Evolutionary conservation across 2,888 invertebrate genomes (phyloP), one percentile per base, ranked within the genome.

Genomic region (Tetragnatha montana): DNA sequence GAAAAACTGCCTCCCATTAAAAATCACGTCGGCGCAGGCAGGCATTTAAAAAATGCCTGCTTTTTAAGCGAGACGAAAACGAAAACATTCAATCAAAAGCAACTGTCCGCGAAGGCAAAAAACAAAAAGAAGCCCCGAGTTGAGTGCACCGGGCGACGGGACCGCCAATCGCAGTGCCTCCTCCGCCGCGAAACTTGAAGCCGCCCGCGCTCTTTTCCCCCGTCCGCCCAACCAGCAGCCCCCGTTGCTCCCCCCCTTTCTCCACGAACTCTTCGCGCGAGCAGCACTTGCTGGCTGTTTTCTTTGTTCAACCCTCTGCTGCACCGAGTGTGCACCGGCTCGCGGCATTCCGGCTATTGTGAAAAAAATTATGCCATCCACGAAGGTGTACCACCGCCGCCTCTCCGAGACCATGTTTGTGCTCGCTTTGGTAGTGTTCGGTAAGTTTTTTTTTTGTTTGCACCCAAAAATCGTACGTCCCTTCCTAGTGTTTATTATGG

Each of bases 141-240:
- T 82, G 73, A 73, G 50, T 74, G 73, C 74, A 35, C 70, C 35
- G 35, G 81, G 70, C 22, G 74, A 74, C 51, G 49, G 82, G 82
- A 82, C 84, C 88, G 47, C 88, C 88, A 89, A 89, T 84, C 88
- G 71, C 88, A 89, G 84, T n/a, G 47, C 75, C 81, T 51, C 75
- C 88, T 50, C 88, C 81, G 81, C 88, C 81, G 81, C 88, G 88
- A 89, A 89, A 89, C 84, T 84, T 50, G 84, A 89, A 89, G 84
- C 88, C 83, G 60, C 70, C 70, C 76, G 75, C 51, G 82, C 76
- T 81, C 76, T 49, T 50, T 81, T 68, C 76, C 87, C 82, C 50
- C 71, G 47, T 60, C 79, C 85, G 47, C 70, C 80, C 76, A 80
- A 74, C 74, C n/a, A 21, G 6, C 19, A 50, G 74, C 60, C 70